phyloP scores from a whole-genome alignment of 1,140 invertebrate genomes.

The Drosophila pectinifera region DNA sequence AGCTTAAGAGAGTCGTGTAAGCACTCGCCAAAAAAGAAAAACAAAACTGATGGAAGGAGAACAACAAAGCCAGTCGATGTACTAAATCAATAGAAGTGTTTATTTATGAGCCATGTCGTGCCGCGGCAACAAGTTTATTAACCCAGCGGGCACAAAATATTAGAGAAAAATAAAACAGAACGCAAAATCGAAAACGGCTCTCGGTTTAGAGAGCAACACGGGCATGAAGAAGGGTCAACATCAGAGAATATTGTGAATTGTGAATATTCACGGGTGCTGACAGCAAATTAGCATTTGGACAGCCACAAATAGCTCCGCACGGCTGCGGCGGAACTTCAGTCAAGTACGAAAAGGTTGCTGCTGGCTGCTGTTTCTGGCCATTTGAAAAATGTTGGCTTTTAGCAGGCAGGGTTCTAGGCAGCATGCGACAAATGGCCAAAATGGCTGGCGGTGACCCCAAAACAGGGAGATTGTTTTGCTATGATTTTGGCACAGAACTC shows the following conservation, averaged over 20 bases:
- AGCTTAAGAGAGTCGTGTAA: conserved; percentile 59
- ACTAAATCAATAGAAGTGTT: conserved; percentile 65
- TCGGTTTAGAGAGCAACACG: conserved; percentile 12
- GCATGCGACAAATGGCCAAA: conserved; percentile 46
- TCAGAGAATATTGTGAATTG: conserved; percentile 30
- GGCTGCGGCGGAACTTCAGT: conserved; percentile 23
- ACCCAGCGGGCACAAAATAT: conserved; percentile 50
- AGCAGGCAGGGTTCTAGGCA: conserved; percentile 7
- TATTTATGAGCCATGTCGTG: conserved; percentile 61
- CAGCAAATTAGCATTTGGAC: conserved; percentile 53
- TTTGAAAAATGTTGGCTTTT: conserved; percentile 20
- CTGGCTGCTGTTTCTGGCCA: conserved; percentile 3
- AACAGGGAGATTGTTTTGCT: conserved; percentile 31
- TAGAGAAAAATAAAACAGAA: conserved; percentile 17
- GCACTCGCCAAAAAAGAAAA: conserved; percentile 23
- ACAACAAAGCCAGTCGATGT: conserved; percentile 31
- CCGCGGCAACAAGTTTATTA: conserved; percentile 71
- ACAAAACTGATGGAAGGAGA: conserved; percentile 6
- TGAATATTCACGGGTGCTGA: conserved; percentile 58
- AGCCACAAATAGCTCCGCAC: conserved; percentile 20
- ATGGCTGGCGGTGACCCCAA: conserved; percentile 46
- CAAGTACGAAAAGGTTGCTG: conserved; percentile 29
- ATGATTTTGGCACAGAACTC: conserved; percentile 41
- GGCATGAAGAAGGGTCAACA: conserved; percentile 47
- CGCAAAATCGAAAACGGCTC: conserved; percentile 10